Evolutionary conservation across 2,888 invertebrate species (phyloP).

Genomic region (Eulithis prunata): DNA sequence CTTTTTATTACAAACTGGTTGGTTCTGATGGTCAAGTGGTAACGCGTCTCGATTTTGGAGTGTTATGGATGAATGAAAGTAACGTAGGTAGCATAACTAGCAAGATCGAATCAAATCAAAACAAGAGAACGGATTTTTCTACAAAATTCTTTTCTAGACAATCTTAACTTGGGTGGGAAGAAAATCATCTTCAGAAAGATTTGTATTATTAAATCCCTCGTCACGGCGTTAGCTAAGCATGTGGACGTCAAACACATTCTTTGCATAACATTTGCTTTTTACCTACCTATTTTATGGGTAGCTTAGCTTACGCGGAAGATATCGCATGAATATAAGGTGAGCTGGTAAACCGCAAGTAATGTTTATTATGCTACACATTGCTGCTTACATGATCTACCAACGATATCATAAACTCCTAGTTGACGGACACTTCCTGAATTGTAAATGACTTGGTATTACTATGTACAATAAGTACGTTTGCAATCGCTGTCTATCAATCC

Average conservation of each 20-base stretch:
- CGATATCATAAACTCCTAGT: conserved; percentile 20
- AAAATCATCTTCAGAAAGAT: background rate
- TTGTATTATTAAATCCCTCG: background rate
- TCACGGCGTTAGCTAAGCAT: background rate
- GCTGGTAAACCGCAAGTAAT: conserved; percentile 25
- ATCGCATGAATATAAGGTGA: conserved; percentile 21
- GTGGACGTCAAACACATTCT: background rate
- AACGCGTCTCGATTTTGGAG: conserved; percentile 1
- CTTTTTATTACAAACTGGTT: conserved; percentile 19
- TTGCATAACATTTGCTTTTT: conserved; percentile 11
- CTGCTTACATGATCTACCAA: conserved; percentile 21
- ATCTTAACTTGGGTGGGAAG: no score
- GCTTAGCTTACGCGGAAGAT: conserved; percentile 22
- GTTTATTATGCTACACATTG: conserved; percentile 20
- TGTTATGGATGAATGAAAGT: background rate
- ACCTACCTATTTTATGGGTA: conserved; percentile 15
- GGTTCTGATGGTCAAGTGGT: conserved; percentile 8
- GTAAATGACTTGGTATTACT: background rate
- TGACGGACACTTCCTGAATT: conserved; percentile 17
- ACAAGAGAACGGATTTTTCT: no score
- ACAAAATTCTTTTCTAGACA: background rate
- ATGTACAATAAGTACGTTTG: background rate
- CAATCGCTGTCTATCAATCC: background rate
- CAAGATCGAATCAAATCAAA: no score
- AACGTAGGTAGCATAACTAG: background rate